phyloP scores from a whole-genome alignment of 2,797 vertebrate species.

The Anniella stebbinsi region DNA sequence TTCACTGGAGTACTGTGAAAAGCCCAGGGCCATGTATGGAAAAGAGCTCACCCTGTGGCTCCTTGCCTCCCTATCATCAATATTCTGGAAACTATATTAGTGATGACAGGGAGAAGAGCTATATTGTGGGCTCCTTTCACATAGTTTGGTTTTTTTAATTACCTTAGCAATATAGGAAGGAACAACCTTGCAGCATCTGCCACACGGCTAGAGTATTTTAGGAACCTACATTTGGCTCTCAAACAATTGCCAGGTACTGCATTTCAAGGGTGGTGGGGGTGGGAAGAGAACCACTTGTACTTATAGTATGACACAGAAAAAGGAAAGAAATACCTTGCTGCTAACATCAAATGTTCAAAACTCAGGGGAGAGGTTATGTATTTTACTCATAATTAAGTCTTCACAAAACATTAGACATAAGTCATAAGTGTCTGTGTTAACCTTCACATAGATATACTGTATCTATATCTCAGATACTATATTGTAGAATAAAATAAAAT shows the following conservation, averaged over 20 bases:
- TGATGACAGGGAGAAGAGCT: neutral
- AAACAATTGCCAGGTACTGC: neutral
- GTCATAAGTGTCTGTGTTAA: neutral
- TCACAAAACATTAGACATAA: slow-evolving; percentile 28
- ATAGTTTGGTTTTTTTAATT: neutral
- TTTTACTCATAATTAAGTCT: neutral
- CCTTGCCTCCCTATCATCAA: neutral
- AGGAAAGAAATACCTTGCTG: neutral
- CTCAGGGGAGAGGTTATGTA: neutral
- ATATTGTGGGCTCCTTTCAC: neutral
- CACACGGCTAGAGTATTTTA: neutral
- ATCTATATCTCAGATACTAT: slow-evolving; percentile 1
- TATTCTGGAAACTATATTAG: neutral
- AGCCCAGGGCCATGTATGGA: neutral
- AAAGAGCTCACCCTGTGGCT: neutral
- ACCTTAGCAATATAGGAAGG: neutral
- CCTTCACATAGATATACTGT: too few relatives aligned
- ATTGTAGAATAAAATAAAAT: slow-evolving; percentile 44
- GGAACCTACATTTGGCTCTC: neutral
- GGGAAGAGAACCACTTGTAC: neutral
- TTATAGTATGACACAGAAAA: neutral
- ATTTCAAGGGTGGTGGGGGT: neutral
- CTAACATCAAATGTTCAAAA: slow-evolving; percentile 8
- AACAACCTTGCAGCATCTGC: neutral
- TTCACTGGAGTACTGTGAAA: neutral